Conservation (phyloP, 2,797 vertebrate species). For the Phaenicophaeus curvirostris region DNA sequence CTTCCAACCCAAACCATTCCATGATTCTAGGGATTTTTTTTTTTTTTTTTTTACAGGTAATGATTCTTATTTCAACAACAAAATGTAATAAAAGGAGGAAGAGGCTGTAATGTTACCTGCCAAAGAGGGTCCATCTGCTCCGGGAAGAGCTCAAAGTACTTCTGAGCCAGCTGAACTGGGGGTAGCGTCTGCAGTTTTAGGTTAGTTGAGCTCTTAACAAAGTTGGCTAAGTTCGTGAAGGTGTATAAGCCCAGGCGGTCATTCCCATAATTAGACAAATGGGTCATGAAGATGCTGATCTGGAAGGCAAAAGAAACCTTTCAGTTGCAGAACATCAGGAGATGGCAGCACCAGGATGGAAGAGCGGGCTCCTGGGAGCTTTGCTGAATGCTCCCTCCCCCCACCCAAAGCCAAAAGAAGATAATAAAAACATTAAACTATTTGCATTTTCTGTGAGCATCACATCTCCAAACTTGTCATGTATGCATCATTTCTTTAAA, state of each 20-base stretch:
- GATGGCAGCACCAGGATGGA: neutral
- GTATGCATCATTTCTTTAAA: neutral
- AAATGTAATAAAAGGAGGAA: neutral
- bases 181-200: constrained; percentile 89
- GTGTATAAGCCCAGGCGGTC: constrained; percentile 96
- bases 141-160: constrained; percentile 94
- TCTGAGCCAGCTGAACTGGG: constrained; percentile 89
- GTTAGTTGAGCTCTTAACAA: constrained; percentile 91
- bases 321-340: neutral
- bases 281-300: constrained; percentile 99
- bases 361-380: neutral
- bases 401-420: neutral
- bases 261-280: constrained; percentile 96
- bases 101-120: constrained; percentile 83
- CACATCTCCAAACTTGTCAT: neutral
- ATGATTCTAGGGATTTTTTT: no score
- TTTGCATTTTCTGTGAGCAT: neutral
- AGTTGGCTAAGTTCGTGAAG: constrained; percentile 91
- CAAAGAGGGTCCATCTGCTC: constrained; percentile 94
- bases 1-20: no score
- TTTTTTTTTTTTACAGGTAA: neutral
- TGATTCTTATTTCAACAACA: fast-evolving
- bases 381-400: neutral
- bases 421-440: neutral
- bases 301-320: constrained; percentile 66